Conservation (phyloP, 1,140 invertebrate genomes). For the Formica exsecta region DNA sequence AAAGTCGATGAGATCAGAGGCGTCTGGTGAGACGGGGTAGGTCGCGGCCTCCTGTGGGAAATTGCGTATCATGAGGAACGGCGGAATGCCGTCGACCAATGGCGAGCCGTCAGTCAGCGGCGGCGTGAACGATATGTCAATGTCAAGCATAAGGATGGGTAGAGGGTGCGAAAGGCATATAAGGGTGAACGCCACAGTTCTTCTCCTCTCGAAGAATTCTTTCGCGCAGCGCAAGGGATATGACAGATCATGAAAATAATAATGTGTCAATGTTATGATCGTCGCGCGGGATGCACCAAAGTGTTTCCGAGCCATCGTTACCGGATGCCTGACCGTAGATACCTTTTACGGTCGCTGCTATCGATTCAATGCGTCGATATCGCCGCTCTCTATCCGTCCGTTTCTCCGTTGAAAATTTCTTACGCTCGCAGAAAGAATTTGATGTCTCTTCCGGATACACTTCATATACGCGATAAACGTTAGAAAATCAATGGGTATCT, state of each 20-base stretch:
- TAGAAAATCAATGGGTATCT: too few relatives aligned
- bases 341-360: conserved; percentile 1
- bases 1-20: conserved; percentile 67
- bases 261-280: conserved; percentile 60
- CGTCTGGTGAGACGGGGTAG: conserved; percentile 55
- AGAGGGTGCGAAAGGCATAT: conserved; percentile 48
- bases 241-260: conserved; percentile 69
- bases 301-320: conserved; percentile 20
- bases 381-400: background rate
- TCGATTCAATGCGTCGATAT: conserved; percentile 15
- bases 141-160: conserved; percentile 55
- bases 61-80: conserved; percentile 69
- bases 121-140: conserved; percentile 63
- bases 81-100: conserved; percentile 55
- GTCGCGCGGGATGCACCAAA: conserved; percentile 2
- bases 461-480: too few relatives aligned
- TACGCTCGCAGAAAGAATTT: too few relatives aligned
- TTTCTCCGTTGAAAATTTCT: too few relatives aligned
- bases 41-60: conserved; percentile 66
- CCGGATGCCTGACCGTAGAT: background rate
- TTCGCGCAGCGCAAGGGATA: background rate
- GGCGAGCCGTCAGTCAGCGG: conserved; percentile 65
- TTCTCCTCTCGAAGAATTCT: conserved; percentile 2
- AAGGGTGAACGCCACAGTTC: background rate
- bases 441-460: too few relatives aligned